These are phyloP conservation scores for Dolichopus griseipennis DNA, from an alignment of 2,888 invertebrate genomes.

Conservation along the genomic window DNA sequence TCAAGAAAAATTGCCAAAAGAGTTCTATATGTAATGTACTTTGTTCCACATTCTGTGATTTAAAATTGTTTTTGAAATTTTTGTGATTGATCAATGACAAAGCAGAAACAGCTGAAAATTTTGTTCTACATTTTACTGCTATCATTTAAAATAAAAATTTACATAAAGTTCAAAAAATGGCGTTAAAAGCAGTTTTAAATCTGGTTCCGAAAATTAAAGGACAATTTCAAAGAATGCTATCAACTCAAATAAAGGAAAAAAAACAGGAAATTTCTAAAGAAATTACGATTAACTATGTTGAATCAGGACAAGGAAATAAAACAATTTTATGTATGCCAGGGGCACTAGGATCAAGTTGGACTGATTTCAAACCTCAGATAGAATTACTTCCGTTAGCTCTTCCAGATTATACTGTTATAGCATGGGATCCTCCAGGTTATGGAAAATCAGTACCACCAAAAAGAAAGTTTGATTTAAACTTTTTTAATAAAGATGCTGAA, in stretches of 20 bases:
- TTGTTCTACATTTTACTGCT: too few species aligned
- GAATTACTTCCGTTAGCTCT: conserved; percentile 47
- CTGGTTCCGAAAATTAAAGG: too few species aligned
- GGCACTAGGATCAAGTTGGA: conserved; percentile 70
- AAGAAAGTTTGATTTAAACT: conserved; percentile 59
- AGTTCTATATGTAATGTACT: too few species aligned
- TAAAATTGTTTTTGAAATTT: too few species aligned
- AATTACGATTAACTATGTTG: conserved; percentile 53
- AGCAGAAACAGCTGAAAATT: too few species aligned
- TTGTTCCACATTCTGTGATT: too few species aligned
- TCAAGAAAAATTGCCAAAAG: too few species aligned
- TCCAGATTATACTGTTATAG: conserved; percentile 40
- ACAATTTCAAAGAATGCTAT: not conserved
- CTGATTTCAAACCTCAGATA: conserved; percentile 72
- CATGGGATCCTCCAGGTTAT: conserved; percentile 83
- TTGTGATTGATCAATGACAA: too few species aligned
- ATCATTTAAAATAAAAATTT: too few species aligned
- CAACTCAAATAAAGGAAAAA: not conserved
- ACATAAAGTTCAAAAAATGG: too few species aligned
- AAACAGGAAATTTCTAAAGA: conserved; percentile 27
- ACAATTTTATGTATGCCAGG: conserved; percentile 67
- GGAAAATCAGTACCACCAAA: conserved; percentile 73
- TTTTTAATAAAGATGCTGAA: conserved; percentile 66
- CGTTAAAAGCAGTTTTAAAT: too few species aligned
- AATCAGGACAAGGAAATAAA: conserved; percentile 44